Evolutionary conservation across 2,797 vertebrate genomes (phyloP).

Genomic region (Remorina albescens): DNA sequence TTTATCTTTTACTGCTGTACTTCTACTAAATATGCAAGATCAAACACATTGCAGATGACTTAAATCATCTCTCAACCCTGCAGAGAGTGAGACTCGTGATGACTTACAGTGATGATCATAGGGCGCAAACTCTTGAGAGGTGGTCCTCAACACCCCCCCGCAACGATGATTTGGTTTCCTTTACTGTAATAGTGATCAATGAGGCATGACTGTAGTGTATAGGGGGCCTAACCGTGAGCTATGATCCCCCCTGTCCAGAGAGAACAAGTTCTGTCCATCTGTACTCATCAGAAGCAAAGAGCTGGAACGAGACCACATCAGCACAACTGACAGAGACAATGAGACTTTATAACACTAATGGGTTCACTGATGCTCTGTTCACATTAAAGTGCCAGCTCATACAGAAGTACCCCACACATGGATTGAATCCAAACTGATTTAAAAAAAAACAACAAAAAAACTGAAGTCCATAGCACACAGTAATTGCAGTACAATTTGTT

Average conservation of each 20-base stretch:
- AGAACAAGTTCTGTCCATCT: conserved; percentile 76
- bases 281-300: conserved; percentile 75
- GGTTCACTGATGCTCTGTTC: conserved; percentile 63
- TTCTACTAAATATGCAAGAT: conserved; percentile 9
- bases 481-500: neutral
- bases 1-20: neutral
- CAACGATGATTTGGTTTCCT: conserved; percentile 79
- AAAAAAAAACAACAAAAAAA: conserved; percentile 16
- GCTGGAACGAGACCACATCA: conserved; percentile 78
- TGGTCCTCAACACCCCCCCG: conserved; percentile 52
- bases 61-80: conserved; percentile 33
- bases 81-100: conserved; percentile 27
- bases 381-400: conserved; percentile 42
- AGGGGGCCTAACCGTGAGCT: conserved; percentile 76
- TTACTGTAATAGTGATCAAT: conserved; percentile 76
- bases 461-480: neutral
- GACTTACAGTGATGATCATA: conserved; percentile 54
- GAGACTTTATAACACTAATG: conserved; percentile 77
- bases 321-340: conserved; percentile 80
- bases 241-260: conserved; percentile 67
- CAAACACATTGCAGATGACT: conserved; percentile 10
- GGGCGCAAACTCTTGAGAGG: conserved; percentile 52
- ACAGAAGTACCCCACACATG: conserved; percentile 14
- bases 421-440: conserved; percentile 41
- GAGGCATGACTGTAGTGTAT: conserved; percentile 78